Evolutionary conservation across 2,113 vertebrate genomes (phyloP), one percentile per base, ranked within the genome.

Genomic region (Dunckerocampus dactyliophorus): DNA sequence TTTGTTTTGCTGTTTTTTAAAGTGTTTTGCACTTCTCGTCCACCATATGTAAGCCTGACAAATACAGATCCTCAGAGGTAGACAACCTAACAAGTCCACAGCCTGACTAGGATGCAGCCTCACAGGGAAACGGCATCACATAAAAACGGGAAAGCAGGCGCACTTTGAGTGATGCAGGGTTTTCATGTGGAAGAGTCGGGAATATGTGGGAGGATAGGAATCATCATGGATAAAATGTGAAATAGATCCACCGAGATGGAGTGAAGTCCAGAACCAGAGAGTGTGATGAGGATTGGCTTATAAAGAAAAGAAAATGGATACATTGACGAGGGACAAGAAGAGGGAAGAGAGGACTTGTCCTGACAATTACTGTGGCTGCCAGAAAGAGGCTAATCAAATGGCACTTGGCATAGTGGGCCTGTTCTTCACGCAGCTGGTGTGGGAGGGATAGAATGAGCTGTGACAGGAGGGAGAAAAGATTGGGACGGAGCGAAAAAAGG

Each of bases 321-420:
- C 51, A 64, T 65, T 45, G 62, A 66, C 2, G 51, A 58, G 47
- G 45, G 13, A 50, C 57, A 20, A 37, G 64, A 24, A 17, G 46
- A 20, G 59, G 56, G 60, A 58, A 62, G 62, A 53, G 70, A 77
- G 60, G 55, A 78, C 76, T 81, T 77, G 81, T 86, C 83, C 56
- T 21, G 37, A 67, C 76, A 83, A 81, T 84, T 79, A 84, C 69
- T 59, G 73, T n/a, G 58, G 68, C 79, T 83, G 80, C 82, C 75
- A 82, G 39, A 84, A 75, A 84, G 72, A 70, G 67, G 69, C 82
- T 85, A 82, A 85, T 88, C 71, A 81, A 87, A 86, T 79, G 75
- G 67, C 78, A 79, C 78, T 85, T 85, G 81, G 87, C 81, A 78
- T 83, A 85, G 76, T 22, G 45, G 73, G 70, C 63, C 75, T 59